Evolutionary conservation across 2,113 vertebrate species (phyloP).

Genomic region (Urocolius indicus): DNA sequence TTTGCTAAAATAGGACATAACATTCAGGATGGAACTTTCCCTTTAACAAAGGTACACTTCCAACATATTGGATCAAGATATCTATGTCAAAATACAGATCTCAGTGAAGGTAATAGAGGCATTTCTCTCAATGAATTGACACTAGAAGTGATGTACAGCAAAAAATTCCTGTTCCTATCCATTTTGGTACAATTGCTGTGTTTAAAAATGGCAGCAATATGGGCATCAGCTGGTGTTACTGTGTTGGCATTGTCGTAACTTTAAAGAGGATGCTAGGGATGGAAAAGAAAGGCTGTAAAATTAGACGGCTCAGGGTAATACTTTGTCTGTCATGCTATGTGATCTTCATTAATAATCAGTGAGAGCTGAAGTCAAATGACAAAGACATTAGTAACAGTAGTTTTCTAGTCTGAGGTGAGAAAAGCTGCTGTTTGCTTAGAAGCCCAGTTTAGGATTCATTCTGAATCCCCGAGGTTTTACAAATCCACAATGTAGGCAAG

Average conservation of each 20-base stretch:
- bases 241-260: not conserved
- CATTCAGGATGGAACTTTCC: not conserved
- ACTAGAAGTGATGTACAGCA: not conserved
- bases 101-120: not conserved
- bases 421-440: conserved; percentile 3
- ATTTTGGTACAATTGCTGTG: not conserved
- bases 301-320: not conserved
- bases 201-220: not conserved
- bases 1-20: not conserved
- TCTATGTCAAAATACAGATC: not conserved
- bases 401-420: not conserved
- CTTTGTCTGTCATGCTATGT: not conserved
- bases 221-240: not conserved
- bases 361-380: not conserved
- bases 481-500: not conserved
- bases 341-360: conserved; percentile 25
- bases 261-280: not conserved
- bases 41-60: not conserved
- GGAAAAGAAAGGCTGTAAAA: not conserved
- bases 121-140: not conserved
- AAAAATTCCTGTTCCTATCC: not conserved
- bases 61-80: not conserved
- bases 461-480: not conserved
- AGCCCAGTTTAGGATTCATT: not conserved
- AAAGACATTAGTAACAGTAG: conserved; percentile 38